These are phyloP conservation scores for Hemiscyllium ocellatum DNA, from an alignment of 2,113 vertebrate genomes.

Conservation along the genomic window DNA sequence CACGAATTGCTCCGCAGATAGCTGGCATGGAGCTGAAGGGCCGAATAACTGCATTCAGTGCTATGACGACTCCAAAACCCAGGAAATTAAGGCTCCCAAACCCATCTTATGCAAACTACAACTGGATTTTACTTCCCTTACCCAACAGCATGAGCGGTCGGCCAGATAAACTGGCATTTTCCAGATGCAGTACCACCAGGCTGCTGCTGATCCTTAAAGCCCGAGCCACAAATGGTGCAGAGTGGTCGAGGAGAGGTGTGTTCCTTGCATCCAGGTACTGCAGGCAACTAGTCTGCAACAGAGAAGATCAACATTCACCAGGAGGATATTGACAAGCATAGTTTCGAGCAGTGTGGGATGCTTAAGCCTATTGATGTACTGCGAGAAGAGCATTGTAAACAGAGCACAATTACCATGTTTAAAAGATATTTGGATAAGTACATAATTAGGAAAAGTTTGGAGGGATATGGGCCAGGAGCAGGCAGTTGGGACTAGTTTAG, in stretches of 20 bases:
- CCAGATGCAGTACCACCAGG: constrained; percentile 79
- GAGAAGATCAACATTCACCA: not conserved
- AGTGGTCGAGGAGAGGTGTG: constrained; percentile 82
- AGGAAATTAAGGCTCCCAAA: not conserved
- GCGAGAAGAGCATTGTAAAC: not conserved
- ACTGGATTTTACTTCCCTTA: constrained; percentile 48
- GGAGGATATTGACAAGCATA: not conserved
- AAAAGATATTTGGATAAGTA: no score
- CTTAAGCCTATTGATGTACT: not conserved
- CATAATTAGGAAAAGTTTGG: no score
- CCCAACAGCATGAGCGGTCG: constrained; percentile 86
- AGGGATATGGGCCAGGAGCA: no score
- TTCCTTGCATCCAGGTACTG: constrained; percentile 84
- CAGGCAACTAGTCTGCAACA: constrained; percentile 73
- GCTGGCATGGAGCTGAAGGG: not conserved
- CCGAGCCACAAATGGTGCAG: constrained; percentile 82
- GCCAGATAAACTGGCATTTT: constrained; percentile 75
- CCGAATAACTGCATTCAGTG: no score
- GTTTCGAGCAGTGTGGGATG: not conserved
- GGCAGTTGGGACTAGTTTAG: no score
- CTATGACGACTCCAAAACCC: not conserved
- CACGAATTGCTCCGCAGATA: not conserved
- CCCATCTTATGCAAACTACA: not conserved
- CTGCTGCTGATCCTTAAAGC: constrained; percentile 88
- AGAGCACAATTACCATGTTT: no score